Evolutionary conservation across 2,888 invertebrate species (phyloP).

Genomic region (Tachina lurida): DNA sequence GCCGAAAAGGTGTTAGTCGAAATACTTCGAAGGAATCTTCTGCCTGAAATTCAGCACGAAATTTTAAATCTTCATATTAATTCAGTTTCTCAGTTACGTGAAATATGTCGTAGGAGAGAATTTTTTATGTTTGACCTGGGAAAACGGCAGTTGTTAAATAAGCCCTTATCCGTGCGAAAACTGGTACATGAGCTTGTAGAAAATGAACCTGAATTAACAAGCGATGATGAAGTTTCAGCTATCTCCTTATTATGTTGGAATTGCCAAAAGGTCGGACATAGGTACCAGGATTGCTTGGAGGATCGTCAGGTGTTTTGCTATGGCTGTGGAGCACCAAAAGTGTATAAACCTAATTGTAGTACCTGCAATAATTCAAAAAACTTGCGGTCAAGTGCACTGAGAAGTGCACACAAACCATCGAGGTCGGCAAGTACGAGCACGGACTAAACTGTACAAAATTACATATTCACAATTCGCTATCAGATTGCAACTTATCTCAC

Average conservation of each 20-base stretch:
- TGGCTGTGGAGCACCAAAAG: conserved; percentile 50
- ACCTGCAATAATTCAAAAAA: conserved; percentile 53
- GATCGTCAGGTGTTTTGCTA: conserved; percentile 59
- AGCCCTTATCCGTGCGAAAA: background rate
- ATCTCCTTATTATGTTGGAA: too few relatives aligned
- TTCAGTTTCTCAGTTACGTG: background rate
- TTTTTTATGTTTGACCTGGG: background rate
- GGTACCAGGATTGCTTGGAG: conserved; percentile 44
- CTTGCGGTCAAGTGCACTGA: conserved; percentile 17
- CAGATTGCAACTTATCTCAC: too few relatives aligned
- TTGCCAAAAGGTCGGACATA: conserved; percentile 32
- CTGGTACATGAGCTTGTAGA: background rate
- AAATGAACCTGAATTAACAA: background rate
- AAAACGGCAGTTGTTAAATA: background rate
- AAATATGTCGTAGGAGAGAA: background rate
- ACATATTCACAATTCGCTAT: too few relatives aligned
- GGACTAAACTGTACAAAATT: too few relatives aligned
- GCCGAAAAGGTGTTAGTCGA: conserved; percentile 32
- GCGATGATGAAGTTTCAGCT: too few relatives aligned
- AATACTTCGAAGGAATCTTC: conserved; percentile 42
- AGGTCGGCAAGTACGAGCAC: conserved; percentile 5
- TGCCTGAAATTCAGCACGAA: conserved; percentile 53
- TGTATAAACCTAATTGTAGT: conserved; percentile 43
- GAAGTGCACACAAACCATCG: conserved; percentile 4
- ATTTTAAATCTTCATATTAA: conserved; percentile 26